Conservation (phyloP, 2,888 invertebrate species). For the Alcis repandata region DNA sequence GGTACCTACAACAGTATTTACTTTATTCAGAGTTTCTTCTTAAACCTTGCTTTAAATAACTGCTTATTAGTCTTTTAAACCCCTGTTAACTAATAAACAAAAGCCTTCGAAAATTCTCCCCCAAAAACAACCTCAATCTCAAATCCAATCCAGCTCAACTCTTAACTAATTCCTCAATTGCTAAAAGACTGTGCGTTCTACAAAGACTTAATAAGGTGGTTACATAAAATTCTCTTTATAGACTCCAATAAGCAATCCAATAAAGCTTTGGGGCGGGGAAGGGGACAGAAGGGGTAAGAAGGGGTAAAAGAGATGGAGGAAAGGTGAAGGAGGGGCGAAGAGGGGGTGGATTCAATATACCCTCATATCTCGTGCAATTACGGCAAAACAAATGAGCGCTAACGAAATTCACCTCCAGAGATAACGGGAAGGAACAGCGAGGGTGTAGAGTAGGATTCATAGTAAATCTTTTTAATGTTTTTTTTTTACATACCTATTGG, state of each 20-base stretch:
- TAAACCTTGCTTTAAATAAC: too few species aligned
- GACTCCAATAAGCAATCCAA: slow-evolving; percentile 76
- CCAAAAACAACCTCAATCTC: not conserved
- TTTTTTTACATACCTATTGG: too few species aligned
- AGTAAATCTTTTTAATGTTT: too few species aligned
- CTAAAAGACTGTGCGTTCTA: slow-evolving; percentile 23
- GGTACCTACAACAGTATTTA: too few species aligned
- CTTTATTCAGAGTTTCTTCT: too few species aligned
- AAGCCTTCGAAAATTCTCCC: not conserved
- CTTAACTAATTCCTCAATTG: slow-evolving; percentile 23
- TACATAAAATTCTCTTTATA: slow-evolving; percentile 69
- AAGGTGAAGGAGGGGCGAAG: slow-evolving; percentile 1
- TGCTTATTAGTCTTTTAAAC: too few species aligned
- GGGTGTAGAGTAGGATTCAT: slow-evolving; percentile 52
- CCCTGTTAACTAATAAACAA: not conserved
- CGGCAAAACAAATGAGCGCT: slow-evolving; percentile 83
- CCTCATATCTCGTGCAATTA: slow-evolving; percentile 83
- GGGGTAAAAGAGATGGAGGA: slow-evolving; percentile 38
- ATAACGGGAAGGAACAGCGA: slow-evolving; percentile 54
- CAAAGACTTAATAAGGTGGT: slow-evolving; percentile 65
- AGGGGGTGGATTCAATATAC: slow-evolving; percentile 63
- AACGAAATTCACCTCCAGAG: slow-evolving; percentile 83
- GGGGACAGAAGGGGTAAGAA: slow-evolving; percentile 38
- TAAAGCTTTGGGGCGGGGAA: slow-evolving; percentile 61
- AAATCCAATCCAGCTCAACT: not conserved